Base-by-base conservation (phyloP, 2,888 invertebrate species). In the Callyntrura sp. region DNA sequence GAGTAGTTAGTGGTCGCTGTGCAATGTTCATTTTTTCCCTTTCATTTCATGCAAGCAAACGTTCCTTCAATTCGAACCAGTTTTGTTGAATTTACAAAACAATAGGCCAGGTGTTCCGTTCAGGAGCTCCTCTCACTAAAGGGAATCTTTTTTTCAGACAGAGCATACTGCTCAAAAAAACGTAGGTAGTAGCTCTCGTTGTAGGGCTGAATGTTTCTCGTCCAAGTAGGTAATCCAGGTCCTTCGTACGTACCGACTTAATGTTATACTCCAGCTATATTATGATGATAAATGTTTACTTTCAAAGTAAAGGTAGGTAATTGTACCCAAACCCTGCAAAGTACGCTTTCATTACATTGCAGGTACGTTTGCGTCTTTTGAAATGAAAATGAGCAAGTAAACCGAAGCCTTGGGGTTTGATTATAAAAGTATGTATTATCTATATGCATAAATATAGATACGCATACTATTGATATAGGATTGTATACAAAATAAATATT, bases 71-170 rank as follows among this genome's bases (percentile, higher is more conserved):
- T 83, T 65, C 23, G 51, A 83, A 51, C 83, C 68, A 83, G 83
- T 83, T 83, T 83, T 68, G 65, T 83, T 68, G 25, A 60, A 48
- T 45, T 65, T 82, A 82, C 82, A 65, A 65, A 57, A 82, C 82
- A 91, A 90, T 35, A 73, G 91, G 82, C 91, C 91, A 91, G 91
- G 91, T 91, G 91, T 90, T 88, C 86, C 2, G 76, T 76, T 76
- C 51, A 28, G 79, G 43, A 84, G 51, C 45, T 82, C 73, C 14
- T 70, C 45, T 73, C 35, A 25, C 62, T 65, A 68, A 88, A 35
- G 84, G 85, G 83, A 89, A 84, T 79, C 78, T 88, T 57, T 88
- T 76, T 35, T 68, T 51, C 1, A 60, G 17, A 3, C 51, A 25
- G 35, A 14, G 48, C 35, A 35, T 6, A 35, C 35, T 2, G 35